These are phyloP conservation scores for Lophius piscatorius DNA, from an alignment of 2,113 vertebrate species.

Conservation along the genomic window DNA sequence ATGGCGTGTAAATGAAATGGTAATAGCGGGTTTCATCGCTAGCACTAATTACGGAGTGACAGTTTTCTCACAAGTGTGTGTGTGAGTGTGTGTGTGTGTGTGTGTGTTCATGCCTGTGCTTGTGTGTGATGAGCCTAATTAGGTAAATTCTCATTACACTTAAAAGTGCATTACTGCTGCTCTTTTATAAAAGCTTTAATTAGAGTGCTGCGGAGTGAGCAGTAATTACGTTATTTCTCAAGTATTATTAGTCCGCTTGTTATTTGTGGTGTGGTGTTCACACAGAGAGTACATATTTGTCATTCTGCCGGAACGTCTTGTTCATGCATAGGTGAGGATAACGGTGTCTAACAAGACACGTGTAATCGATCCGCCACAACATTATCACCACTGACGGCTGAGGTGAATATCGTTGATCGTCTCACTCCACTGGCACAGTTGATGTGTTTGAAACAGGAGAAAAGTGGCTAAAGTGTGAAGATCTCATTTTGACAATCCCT, in stretches of 20 bases:
- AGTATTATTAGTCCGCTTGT: conserved; percentile 64
- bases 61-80: conserved; percentile 55
- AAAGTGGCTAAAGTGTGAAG: no score
- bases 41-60: conserved; percentile 65
- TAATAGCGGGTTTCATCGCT: conserved; percentile 72
- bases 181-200: conserved; percentile 76
- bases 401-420: no score
- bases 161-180: conserved; percentile 73
- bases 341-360: no score
- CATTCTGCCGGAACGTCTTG: no score
- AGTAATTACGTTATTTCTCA: conserved; percentile 74
- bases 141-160: conserved; percentile 75
- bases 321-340: no score
- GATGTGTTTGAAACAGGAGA: no score
- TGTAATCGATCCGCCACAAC: no score
- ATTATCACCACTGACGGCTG: no score
- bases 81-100: conserved; percentile 33
- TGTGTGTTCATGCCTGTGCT: conserved; percentile 15
- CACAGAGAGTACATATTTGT: conserved; percentile 56
- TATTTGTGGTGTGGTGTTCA: conserved; percentile 53
- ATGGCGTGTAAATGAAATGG: conserved; percentile 62
- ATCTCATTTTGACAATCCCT: no score
- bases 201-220: conserved; percentile 57
- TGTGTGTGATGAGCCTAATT: conserved; percentile 61
- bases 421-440: no score